Evolutionary conservation across 2,113 vertebrate species (phyloP).

Genomic region (Zosterops borbonicus): DNA sequence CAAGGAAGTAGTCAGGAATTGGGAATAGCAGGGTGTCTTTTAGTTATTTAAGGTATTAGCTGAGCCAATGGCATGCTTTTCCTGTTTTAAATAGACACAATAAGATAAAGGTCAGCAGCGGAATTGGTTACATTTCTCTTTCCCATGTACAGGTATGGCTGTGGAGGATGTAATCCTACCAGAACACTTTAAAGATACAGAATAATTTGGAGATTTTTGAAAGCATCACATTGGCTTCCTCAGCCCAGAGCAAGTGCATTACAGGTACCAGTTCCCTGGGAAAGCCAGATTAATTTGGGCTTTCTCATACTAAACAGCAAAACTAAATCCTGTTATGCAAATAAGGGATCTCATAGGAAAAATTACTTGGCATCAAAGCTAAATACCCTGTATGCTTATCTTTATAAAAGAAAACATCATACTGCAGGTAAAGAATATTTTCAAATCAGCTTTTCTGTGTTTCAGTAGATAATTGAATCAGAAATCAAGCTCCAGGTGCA

Average conservation of each 20-base stretch:
- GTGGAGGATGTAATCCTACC: background rate
- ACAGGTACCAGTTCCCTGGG: background rate
- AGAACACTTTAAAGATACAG: background rate
- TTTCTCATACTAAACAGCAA: background rate
- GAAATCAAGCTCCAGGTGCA: background rate
- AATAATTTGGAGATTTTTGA: background rate
- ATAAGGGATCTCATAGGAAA: background rate
- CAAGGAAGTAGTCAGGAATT: conserved; percentile 50
- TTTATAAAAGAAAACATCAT: background rate
- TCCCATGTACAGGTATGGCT: conserved; percentile 29
- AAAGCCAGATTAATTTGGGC: background rate
- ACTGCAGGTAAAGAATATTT: background rate
- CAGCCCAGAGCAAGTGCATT: background rate
- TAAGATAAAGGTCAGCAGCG: conserved; percentile 57
- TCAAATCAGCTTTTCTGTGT: background rate
- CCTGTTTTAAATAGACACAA: conserved; percentile 58
- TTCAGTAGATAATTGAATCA: background rate
- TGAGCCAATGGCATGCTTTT: conserved; percentile 28
- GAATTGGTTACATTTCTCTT: conserved; percentile 56
- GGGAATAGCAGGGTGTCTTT: conserved; percentile 41
- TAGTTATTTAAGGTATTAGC: conserved; percentile 40
- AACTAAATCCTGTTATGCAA: background rate
- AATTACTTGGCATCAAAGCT: background rate
- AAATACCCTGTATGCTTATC: background rate
- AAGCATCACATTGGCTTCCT: background rate